These are phyloP conservation scores for Anoplopoma fimbria DNA, from an alignment of 2,113 vertebrate genomes.

Conservation along the genomic window DNA sequence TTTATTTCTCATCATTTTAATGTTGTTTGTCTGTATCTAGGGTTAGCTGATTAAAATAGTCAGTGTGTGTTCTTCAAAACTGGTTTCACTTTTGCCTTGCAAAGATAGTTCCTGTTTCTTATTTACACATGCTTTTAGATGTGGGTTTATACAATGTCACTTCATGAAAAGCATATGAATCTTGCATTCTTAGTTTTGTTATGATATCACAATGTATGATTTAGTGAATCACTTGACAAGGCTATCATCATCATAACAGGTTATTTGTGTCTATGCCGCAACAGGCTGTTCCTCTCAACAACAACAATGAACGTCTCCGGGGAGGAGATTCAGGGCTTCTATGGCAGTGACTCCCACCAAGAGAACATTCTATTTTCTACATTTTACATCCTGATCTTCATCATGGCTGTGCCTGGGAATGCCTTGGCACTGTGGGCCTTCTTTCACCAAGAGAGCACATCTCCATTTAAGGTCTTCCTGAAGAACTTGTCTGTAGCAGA, in stretches of 20 bases:
- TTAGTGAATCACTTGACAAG: not conserved
- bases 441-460: slow-evolving; percentile 45
- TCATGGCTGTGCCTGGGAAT: slow-evolving; percentile 80
- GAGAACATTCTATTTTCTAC: slow-evolving; percentile 71
- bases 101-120: slow-evolving; percentile 30
- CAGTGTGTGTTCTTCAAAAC: not conserved
- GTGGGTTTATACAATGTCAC: not conserved
- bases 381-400: slow-evolving; percentile 79
- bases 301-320: slow-evolving; percentile 64
- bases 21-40: not conserved
- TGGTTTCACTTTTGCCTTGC: fast-evolving
- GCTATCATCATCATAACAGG: not conserved
- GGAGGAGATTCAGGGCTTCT: not conserved
- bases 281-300: slow-evolving; percentile 39
- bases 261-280: slow-evolving; percentile 37
- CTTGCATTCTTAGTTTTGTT: slow-evolving; percentile 1
- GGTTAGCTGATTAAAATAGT: not conserved
- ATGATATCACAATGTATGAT: not conserved
- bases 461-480: slow-evolving; percentile 76
- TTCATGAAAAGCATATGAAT: not conserved
- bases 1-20: not conserved
- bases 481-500: slow-evolving; percentile 80
- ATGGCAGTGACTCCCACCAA: slow-evolving; percentile 42
- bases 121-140: not conserved
- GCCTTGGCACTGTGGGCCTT: slow-evolving; percentile 80